Percentiles rank a stretch among this genome's conserved stretches.
These are phyloP conservation scores for Centropus unirufus DNA, from an alignment of 2,113 vertebrate genomes.

Conservation along the genomic window DNA sequence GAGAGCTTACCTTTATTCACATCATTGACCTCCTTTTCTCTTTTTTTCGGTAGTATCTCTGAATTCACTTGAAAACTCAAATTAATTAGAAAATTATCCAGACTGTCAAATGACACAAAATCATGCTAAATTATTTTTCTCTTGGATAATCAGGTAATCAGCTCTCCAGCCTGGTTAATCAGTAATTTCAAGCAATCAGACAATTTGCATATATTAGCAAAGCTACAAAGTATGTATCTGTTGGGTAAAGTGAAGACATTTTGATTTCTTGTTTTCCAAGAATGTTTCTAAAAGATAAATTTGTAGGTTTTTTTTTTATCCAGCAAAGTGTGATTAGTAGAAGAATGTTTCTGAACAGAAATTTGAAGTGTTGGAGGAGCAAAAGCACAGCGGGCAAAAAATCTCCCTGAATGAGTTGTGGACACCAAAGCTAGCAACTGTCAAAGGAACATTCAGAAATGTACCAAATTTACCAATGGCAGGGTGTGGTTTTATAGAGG, in stretches of 20 bases:
- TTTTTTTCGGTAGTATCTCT: background rate
- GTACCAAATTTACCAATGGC: background rate
- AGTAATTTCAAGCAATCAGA: conserved; percentile 48
- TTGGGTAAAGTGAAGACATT: conserved; percentile 17
- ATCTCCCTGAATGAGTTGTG: background rate
- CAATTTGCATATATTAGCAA: conserved; percentile 47
- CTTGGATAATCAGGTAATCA: conserved; percentile 61
- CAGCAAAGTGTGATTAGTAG: background rate
- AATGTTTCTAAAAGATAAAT: background rate
- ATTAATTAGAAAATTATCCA: conserved; percentile 64
- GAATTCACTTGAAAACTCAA: conserved; percentile 45
- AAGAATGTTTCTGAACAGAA: background rate
- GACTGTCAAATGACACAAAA: conserved; percentile 55
- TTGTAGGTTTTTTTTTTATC: background rate
- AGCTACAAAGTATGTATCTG: conserved; percentile 43
- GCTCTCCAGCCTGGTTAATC: conserved; percentile 40
- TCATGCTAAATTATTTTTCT: conserved; percentile 43
- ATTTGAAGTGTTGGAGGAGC: background rate
- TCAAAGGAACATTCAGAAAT: background rate
- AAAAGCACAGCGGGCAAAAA: background rate
- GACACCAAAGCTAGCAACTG: background rate
- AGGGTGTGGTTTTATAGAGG: background rate
- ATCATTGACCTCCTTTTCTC: background rate
- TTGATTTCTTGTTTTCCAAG: background rate
- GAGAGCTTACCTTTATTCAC: conserved; percentile 5